These are phyloP conservation scores for Ciona savignyi DNA, from an alignment of 23 tunicate genomes.

Conservation along the genomic window DNA sequence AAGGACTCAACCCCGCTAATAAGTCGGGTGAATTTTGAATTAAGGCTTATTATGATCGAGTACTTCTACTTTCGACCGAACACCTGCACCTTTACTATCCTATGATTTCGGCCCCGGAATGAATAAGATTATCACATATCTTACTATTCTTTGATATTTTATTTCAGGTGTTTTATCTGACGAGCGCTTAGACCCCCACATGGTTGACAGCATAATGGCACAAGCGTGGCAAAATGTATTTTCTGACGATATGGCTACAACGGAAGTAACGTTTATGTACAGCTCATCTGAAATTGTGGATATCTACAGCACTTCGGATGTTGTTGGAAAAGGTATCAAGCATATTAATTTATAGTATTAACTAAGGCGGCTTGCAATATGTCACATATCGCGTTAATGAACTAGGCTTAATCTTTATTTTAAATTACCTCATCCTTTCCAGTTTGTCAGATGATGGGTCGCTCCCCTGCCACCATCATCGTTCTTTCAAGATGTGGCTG, in stretches of 20 bases:
- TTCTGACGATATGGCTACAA: not conserved
- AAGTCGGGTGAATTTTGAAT: too few relatives aligned
- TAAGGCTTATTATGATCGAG: not conserved
- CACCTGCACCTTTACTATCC: not conserved
- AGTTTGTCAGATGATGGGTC: not conserved
- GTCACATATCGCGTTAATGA: too few relatives aligned
- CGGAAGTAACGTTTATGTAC: not conserved
- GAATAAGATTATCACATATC: not conserved
- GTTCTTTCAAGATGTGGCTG: constrained; percentile 7
- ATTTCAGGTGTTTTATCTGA: constrained; percentile 12
- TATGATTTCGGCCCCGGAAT: not conserved
- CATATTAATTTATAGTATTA: too few relatives aligned
- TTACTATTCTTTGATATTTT: too few relatives aligned
- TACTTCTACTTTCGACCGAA: not conserved
- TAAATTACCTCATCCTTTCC: too few relatives aligned
- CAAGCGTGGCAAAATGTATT: not conserved
- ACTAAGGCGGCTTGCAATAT: too few relatives aligned
- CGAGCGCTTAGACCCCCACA: constrained; percentile 5
- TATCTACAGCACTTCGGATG: not conserved
- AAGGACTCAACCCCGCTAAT: too few relatives aligned
- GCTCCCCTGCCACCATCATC: not conserved
- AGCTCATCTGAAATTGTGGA: constrained; percentile 1
- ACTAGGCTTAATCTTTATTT: not conserved
- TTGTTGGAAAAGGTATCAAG: constrained; percentile 4
- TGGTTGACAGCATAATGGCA: not conserved